Percentiles rank a stretch among this genome's conserved stretches.
phyloP scores from a whole-genome alignment of 1,140 invertebrate genomes.

The Drosophila takahashii region DNA sequence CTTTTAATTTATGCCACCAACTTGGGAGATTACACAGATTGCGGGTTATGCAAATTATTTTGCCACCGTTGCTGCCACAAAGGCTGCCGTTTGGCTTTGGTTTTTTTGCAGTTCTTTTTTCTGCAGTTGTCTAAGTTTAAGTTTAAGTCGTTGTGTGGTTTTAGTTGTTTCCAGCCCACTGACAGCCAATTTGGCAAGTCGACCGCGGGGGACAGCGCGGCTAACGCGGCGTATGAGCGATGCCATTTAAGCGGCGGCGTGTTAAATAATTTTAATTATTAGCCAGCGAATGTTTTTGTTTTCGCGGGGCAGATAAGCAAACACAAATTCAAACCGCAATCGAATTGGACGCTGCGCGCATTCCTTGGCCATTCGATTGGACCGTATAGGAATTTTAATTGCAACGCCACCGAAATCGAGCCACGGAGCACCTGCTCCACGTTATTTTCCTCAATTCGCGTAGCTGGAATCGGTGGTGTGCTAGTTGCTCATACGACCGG shows the following conservation, averaged over 20 bases:
- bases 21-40: slow-evolving; percentile 54
- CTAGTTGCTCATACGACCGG: slow-evolving; percentile 60
- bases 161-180: slow-evolving; percentile 29
- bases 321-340: slow-evolving; percentile 68
- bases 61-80: slow-evolving; percentile 43
- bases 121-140: slow-evolving; percentile 7
- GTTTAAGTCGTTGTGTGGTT: neutral
- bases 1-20: slow-evolving; percentile 61
- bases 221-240: slow-evolving; percentile 50
- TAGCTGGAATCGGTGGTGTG: slow-evolving; percentile 24
- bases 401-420: slow-evolving; percentile 67
- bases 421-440: slow-evolving; percentile 43
- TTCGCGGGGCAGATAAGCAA: slow-evolving; percentile 56
- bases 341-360: slow-evolving; percentile 65
- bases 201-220: slow-evolving; percentile 16
- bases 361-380: slow-evolving; percentile 58
- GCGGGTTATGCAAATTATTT: slow-evolving; percentile 68
- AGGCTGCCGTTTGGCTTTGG: slow-evolving; percentile 1
- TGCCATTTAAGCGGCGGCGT: slow-evolving; percentile 35
- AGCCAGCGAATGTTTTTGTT: slow-evolving; percentile 28
- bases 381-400: slow-evolving; percentile 76
- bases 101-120: neutral
- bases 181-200: slow-evolving; percentile 62
- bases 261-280: slow-evolving; percentile 76
- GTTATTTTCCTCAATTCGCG: neutral